A percentile compares a stretch with the other conserved stretches of the same genome.
Evolutionary conservation across 2,113 vertebrate genomes (phyloP).

Genomic region (Erpornis zantholeuca): DNA sequence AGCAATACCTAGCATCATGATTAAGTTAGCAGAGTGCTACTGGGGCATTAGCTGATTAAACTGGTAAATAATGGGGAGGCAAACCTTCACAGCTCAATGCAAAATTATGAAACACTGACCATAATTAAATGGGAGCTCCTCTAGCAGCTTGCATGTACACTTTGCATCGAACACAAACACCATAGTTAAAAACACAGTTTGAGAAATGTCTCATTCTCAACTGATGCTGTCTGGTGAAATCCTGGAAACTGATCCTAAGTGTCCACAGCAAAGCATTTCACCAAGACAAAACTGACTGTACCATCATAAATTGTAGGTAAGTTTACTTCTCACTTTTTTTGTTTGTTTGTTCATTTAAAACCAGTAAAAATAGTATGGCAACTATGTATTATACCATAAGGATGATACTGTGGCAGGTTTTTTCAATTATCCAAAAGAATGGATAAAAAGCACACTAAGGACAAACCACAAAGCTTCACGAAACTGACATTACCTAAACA

Average conservation of each 20-base stretch:
- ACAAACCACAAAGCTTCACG: neutral
- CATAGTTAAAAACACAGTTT: neutral
- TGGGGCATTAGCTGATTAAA: neutral
- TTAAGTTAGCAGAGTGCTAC: neutral
- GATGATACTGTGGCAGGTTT: neutral
- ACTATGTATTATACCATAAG: accelerated
- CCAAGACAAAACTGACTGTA: neutral
- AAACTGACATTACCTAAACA: neutral
- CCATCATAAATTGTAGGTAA: neutral
- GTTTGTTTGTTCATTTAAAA: neutral
- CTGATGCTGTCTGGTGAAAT: neutral
- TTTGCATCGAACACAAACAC: neutral
- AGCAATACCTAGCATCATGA: neutral
- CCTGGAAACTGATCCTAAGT: neutral
- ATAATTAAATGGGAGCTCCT: neutral
- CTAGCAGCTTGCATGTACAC: neutral
- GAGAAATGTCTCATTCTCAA: neutral
- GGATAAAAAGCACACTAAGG: neutral
- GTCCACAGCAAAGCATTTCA: neutral
- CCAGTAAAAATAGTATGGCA: neutral
- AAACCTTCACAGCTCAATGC: neutral
- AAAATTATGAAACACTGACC: neutral
- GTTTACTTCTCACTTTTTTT: neutral
- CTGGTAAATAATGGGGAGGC: neutral
- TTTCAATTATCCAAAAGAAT: neutral